Evolutionary conservation across 2,113 vertebrate genomes (phyloP), one percentile per base, ranked within the genome.

Genomic region (Polypterus bichir): DNA sequence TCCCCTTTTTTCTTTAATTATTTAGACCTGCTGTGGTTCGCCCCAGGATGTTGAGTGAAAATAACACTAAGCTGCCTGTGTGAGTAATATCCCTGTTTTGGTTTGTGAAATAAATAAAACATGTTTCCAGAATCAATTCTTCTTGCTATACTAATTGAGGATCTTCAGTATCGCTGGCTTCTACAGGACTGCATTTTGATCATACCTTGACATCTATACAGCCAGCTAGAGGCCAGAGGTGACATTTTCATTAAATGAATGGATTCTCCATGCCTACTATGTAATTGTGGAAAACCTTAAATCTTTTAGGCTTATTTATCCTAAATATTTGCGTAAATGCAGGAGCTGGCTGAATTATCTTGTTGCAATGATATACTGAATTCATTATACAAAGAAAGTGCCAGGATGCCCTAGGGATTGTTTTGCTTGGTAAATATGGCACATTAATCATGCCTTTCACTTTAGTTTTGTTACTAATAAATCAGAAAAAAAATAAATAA

Each of bases 361-460:
- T 58, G 11, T 45, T 58, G 56, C 44, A 58, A 58, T 58, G 56
- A 58, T 45, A 58, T 58, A 58, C 27, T 58, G 56, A 5, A 58
- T 58, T 45, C 56, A 58, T 58, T 45, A 45, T 58, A 44, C 7
- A 58, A 9, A 7, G 44, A 45, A 58, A 58, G 11, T 7, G 27
- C 44, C 44, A 5, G 6, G 56, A 5, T 58, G 9, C 11, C 54
- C 5, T 4, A 5, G 59, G 59, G 59, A 47, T 48, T 60, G 59
- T 4, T 60, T 11, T 61, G n/a, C 48, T 61, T 61, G 48, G 3
- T 61, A 61, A 61, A 61, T 44, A 49, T 47, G 47, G 27, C 44
- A 6, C 59, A 61, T 61, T 61, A 61, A 61, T 51, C 59, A 49
- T 49, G 6, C 11, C 59, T 61, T 61, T 60, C 59, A 60, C 46